Base-by-base conservation (phyloP, 2,888 invertebrate species). In the Rhimphoctona megacephalus region DNA sequence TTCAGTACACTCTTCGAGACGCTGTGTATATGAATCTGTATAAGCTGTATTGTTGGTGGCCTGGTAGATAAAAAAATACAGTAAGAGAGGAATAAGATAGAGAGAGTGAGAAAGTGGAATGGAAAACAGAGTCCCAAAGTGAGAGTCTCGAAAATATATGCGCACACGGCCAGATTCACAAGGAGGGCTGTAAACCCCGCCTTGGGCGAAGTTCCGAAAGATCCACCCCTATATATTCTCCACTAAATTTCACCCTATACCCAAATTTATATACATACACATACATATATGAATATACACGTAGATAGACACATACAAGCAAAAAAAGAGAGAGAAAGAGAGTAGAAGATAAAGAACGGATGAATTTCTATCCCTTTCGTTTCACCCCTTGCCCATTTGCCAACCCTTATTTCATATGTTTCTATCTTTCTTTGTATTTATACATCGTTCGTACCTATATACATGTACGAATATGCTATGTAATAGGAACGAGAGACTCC, bases 91-190 rank as follows among this genome's bases (percentile, higher is more conserved):
- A 9, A 9, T 39, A 5, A 84, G 66, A 54, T 11, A 22, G 76
- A 67, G 54, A 77, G 80, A 22, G 76, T 46, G 8, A 64, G 78
- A 82, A 74, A 85, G 76, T 83, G 78, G 61, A 85, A 81, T 82
- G 64, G 67, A 87, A 84, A 83, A 67, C 79, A 61, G 76, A 83
- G 69, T 85, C 54, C 66, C 64, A 77, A 72, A 84, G 86, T 76
- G 83, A 89, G 91, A 91, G 90, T 89, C 91, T 92, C 90, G 91
- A 91, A 92, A 93, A 92, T 91, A 92, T 93, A 93, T 93, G 92
- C 92, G 93, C 93, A 94, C 93, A 94, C 93, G 93, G 93, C 93
- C 94, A 94, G 94, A 94, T 94, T 94, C 94, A 92, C 94, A 94
- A 93, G 93, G 91, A 94, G 93, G 92, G 94, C 93, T 94, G 93